Percentiles rank a stretch among this genome's conserved stretches.
These are phyloP conservation scores for Willowsia nigromaculata DNA, from an alignment of 2,888 invertebrate genomes.

Conservation along the genomic window DNA sequence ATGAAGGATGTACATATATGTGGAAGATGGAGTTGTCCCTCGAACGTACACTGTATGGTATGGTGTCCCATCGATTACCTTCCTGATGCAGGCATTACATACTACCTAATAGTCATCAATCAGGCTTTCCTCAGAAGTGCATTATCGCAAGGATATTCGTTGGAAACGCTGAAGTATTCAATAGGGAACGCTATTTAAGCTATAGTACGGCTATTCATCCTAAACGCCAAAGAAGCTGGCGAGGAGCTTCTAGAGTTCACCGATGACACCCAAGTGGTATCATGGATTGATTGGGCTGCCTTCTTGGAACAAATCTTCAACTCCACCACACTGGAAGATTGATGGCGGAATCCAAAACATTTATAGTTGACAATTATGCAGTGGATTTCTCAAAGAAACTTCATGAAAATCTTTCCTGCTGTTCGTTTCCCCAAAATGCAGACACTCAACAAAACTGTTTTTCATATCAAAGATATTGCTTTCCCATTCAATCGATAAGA, in stretches of 20 bases:
- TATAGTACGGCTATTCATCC: not conserved
- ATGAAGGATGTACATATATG: not conserved
- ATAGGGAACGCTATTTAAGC: not conserved
- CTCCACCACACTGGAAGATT: no score
- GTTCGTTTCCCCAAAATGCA: no score
- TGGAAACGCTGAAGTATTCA: not conserved
- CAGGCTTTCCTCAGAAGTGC: not conserved
- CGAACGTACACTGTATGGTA: constrained; percentile 16
- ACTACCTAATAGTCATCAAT: not conserved
- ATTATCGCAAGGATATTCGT: not conserved
- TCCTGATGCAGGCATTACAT: not conserved
- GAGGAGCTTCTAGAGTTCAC: constrained; percentile 30
- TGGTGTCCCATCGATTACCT: not conserved
- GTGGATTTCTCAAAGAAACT: no score
- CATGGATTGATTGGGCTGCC: no score
- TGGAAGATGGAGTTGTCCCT: constrained; percentile 32
- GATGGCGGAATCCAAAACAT: no score
- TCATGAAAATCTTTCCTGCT: no score
- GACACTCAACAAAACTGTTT: no score
- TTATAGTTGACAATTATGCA: no score
- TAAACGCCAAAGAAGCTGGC: constrained; percentile 20
- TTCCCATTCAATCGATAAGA: no score
- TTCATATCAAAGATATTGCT: no score
- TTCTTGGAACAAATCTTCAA: no score
- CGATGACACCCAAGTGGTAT: no score